These are phyloP conservation scores for Brachionus plicatilis DNA, from an alignment of 1,140 invertebrate genomes.

Conservation along the genomic window DNA sequence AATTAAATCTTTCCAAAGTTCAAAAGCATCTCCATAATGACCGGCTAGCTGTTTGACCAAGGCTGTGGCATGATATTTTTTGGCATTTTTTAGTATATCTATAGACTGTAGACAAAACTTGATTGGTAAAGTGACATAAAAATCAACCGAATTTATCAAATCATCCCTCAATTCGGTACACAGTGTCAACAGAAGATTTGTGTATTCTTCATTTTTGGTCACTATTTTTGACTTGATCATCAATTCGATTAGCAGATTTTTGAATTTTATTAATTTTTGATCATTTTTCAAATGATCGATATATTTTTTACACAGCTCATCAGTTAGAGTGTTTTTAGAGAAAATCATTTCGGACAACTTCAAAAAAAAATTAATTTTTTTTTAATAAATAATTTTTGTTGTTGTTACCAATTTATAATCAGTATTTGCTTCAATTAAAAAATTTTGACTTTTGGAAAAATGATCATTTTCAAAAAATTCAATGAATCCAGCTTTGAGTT, in stretches of 20 bases:
- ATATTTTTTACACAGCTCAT: not conserved
- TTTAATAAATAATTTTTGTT: not conserved
- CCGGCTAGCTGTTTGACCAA: not conserved
- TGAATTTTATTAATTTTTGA: not conserved
- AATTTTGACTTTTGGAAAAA: not conserved
- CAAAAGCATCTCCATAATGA: slow-evolving; percentile 2
- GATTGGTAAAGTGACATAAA: not conserved
- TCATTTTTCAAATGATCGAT: not conserved
- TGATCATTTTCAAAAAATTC: slow-evolving; percentile 23
- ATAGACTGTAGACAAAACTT: slow-evolving; percentile 4
- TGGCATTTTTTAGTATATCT: not conserved
- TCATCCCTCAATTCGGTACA: not conserved
- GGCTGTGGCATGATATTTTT: not conserved
- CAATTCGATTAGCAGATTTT: not conserved
- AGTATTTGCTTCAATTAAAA: not conserved
- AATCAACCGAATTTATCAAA: not conserved
- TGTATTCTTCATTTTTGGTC: slow-evolving; percentile 3
- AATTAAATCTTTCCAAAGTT: slow-evolving; percentile 32
- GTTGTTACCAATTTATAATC: slow-evolving; percentile 2
- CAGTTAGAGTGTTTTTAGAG: not conserved
- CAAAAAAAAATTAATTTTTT: not conserved
- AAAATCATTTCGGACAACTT: not conserved
- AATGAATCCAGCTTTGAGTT: slow-evolving; percentile 14
- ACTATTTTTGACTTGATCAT: not conserved
- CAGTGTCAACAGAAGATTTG: not conserved